phyloP scores from a whole-genome alignment of 2,888 invertebrate genomes.

The Cerastoderma edule region DNA sequence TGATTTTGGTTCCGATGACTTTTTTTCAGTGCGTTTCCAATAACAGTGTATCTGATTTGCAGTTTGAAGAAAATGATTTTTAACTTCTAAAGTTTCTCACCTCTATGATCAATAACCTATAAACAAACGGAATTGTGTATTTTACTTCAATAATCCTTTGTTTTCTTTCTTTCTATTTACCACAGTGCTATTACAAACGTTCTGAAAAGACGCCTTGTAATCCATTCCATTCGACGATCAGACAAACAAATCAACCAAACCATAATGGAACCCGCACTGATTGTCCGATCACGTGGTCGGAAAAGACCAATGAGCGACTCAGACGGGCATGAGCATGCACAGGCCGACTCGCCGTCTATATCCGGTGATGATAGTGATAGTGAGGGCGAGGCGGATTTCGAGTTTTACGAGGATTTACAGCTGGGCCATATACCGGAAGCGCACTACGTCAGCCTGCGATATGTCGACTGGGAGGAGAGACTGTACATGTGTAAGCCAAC shows the following conservation, averaged over 20 bases:
- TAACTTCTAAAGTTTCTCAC: too few species aligned
- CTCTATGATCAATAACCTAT: too few species aligned
- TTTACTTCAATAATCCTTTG: too few species aligned
- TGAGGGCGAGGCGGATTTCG: background rate
- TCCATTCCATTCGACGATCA: conserved; percentile 10
- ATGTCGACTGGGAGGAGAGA: conserved; percentile 34
- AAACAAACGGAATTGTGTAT: too few species aligned
- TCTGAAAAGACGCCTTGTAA: conserved; percentile 23
- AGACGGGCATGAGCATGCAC: background rate
- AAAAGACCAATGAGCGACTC: background rate
- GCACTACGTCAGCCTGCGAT: conserved; percentile 55
- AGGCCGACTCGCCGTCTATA: background rate
- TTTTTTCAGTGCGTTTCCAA: too few species aligned
- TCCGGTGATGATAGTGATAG: background rate
- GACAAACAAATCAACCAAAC: conserved; percentile 20
- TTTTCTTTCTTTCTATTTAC: too few species aligned
- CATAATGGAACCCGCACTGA: conserved; percentile 8
- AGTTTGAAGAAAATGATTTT: too few species aligned
- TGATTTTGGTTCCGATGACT: too few species aligned
- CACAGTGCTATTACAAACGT: conserved; percentile 36
- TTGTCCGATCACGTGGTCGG: background rate
- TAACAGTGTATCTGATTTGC: too few species aligned
- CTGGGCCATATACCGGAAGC: conserved; percentile 48
- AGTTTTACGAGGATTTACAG: conserved; percentile 27
- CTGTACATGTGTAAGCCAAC: conserved; percentile 32